Evolutionary conservation across 2,888 invertebrate genomes (phyloP), one percentile per base, ranked within the genome.

Genomic region (Leptinotarsa peninsularis): DNA sequence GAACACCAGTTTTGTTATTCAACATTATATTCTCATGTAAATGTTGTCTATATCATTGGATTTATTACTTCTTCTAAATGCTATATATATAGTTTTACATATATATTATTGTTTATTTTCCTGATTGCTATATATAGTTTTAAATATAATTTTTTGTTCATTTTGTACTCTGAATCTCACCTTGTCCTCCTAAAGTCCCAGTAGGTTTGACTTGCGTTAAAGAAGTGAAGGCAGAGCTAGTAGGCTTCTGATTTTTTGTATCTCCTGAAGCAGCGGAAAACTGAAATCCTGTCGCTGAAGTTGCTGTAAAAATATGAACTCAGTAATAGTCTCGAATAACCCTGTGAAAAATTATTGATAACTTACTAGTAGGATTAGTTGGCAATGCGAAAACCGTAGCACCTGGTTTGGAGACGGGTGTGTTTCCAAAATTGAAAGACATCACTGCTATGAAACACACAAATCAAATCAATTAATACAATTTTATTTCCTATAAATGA

Each of bases 321-420:
- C 63, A 67, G 27, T 14, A 54, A 56, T 67, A 49, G 18, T 49
- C 66, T 49, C 52, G 2, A 54, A 70, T 23, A 49, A 17, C 27
- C 60, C 4, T 52, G 18, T 67, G 33, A 33, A 33, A 14, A 50
- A 17, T 52, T 5, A 7, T 17, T 52, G 52, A n/a, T 52, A 72
- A 72, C 66, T 72, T 66, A 76, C 76, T 74, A 66, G 81, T 76
- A 63, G 89, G 88, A 4, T 86, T 81, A 2, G 87, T 81, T 2
- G 88, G 85, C 66, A 88, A 87, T 73, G 87, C 89, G 68, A 88
- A 89, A 74, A 84, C 84, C 4, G 82, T 78, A 14, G 83, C 82
- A 13, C 83, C 81, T 18, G 84, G 82, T 83, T 81, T 82, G 2
- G 84, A 85, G n/a, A 84, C 78, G 13, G 84, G 84, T 13, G 84